Evolutionary conservation across 2,113 vertebrate genomes (phyloP).

Genomic region (Sterna hirundo): DNA sequence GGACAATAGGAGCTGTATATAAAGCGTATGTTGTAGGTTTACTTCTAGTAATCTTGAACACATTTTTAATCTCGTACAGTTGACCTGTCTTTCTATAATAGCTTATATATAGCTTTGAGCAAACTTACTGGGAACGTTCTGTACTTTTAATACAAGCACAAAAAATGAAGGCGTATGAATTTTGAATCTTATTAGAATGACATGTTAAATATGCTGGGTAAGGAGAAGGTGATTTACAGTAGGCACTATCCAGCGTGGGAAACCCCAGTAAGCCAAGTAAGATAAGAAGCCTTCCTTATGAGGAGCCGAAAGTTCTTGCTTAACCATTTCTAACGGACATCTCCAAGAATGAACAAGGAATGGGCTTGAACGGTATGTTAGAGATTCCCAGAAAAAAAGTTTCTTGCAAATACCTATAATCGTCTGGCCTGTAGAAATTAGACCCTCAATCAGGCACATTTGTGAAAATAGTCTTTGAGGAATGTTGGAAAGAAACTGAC

Average conservation of each 20-base stretch:
- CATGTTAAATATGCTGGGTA: neutral
- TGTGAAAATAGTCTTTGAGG: neutral
- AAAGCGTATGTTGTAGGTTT: neutral
- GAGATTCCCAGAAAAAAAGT: neutral
- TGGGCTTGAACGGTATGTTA: neutral
- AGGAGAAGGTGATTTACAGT: constrained; percentile 2
- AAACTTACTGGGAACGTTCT: neutral
- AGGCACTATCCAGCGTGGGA: neutral
- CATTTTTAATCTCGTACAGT: neutral
- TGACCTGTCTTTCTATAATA: neutral
- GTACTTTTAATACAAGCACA: neutral
- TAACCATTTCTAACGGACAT: neutral
- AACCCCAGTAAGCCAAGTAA: neutral
- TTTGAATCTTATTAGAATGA: neutral
- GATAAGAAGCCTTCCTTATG: neutral
- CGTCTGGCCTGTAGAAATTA: neutral
- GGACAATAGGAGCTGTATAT: neutral
- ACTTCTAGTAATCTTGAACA: neutral
- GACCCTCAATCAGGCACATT: neutral
- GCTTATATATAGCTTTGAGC: neutral
- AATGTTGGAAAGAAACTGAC: neutral
- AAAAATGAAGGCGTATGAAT: neutral
- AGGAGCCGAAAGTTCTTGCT: neutral
- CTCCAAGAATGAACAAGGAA: neutral
- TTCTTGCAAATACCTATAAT: neutral